These are phyloP conservation scores for Cercopithecus hamlyni DNA, from an alignment of 2,797 vertebrate genomes.

Conservation along the genomic window DNA sequence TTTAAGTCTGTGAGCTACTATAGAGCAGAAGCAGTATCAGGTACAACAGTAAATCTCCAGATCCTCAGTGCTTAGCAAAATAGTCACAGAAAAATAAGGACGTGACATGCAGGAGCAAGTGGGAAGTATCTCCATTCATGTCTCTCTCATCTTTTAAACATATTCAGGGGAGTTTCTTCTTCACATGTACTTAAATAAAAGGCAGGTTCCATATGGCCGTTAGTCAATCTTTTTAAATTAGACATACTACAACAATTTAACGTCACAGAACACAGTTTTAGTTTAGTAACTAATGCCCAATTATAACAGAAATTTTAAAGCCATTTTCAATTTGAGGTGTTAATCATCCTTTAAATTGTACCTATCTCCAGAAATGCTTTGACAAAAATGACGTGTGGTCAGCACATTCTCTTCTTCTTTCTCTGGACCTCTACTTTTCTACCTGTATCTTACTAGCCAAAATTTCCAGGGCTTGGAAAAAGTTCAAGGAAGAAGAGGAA, in stretches of 20 bases:
- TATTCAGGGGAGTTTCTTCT: neutral
- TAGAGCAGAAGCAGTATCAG: neutral
- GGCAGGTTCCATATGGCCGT: rapidly evolving
- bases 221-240: neutral
- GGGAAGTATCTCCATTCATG: neutral
- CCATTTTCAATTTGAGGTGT: neutral
- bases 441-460: neutral
- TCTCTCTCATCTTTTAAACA: neutral
- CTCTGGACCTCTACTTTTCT: neutral
- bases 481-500: neutral
- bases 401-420: neutral
- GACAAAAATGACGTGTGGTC: neutral
- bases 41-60: neutral
- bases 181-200: neutral
- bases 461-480: neutral
- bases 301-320: neutral
- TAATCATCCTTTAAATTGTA: neutral
- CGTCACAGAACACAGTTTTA: neutral
- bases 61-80: neutral
- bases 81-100: neutral
- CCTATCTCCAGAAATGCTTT: neutral
- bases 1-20: neutral
- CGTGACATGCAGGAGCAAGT: neutral
- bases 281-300: neutral
- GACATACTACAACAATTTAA: neutral